Percentiles rank a stretch among this genome's conserved stretches.
phyloP scores from a whole-genome alignment of 2,888 invertebrate species.

The Timandra comae region DNA sequence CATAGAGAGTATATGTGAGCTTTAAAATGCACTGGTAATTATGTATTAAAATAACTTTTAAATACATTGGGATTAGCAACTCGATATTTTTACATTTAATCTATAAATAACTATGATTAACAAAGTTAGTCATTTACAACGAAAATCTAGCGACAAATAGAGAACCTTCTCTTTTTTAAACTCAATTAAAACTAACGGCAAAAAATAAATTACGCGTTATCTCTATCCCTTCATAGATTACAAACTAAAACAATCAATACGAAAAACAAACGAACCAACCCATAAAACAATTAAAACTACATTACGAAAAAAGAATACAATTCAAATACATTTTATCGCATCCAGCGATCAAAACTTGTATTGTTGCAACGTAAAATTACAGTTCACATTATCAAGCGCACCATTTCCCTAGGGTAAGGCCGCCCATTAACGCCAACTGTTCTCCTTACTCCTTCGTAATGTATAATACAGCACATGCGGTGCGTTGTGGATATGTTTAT shows the following conservation, averaged over 20 bases:
- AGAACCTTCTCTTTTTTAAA: too few species aligned
- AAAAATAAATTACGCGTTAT: too few species aligned
- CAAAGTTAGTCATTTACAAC: too few species aligned
- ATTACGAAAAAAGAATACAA: conserved; percentile 23
- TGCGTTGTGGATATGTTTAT: conserved; percentile 38
- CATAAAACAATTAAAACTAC: conserved; percentile 16
- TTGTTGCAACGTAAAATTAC: conserved; percentile 68
- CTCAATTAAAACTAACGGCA: too few species aligned
- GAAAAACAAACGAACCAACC: conserved; percentile 7
- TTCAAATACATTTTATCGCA: conserved; percentile 33
- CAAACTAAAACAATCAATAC: conserved; percentile 1
- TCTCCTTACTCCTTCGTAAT: conserved; percentile 49
- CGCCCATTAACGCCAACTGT: conserved; percentile 73
- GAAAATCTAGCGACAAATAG: too few species aligned
- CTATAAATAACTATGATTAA: too few species aligned
- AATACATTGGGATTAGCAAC: too few species aligned
- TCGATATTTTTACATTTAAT: too few species aligned
- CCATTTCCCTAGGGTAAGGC: conserved; percentile 67
- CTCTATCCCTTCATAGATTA: too few species aligned
- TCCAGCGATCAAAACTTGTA: conserved; percentile 36
- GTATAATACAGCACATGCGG: conserved; percentile 47
- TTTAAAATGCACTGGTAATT: too few species aligned
- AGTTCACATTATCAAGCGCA: conserved; percentile 61
- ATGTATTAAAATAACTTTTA: too few species aligned
- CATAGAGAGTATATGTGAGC: too few species aligned